Evolutionary conservation across 2,888 invertebrate genomes (phyloP).

Genomic region (Lepidochrysops patricia): DNA sequence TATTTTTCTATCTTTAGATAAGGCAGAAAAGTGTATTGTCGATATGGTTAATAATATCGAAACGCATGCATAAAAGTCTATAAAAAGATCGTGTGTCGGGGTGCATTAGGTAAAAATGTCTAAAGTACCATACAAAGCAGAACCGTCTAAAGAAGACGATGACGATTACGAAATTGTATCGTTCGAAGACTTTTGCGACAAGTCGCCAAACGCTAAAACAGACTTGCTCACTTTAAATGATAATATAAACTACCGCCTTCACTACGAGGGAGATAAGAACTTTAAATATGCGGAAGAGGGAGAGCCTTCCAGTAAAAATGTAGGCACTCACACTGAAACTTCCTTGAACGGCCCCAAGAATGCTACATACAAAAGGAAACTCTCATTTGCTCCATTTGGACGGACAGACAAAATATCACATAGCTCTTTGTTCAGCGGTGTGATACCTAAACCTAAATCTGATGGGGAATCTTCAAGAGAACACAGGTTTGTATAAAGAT

Average conservation of each 20-base stretch:
- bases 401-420: conserved; percentile 40
- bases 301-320: conserved; percentile 45
- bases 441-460: conserved; percentile 47
- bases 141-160: conserved; percentile 51
- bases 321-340: conserved; percentile 52
- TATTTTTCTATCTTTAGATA: neutral
- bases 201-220: conserved; percentile 64
- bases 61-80: conserved; percentile 7
- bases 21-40: neutral
- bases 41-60: neutral
- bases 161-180: conserved; percentile 72
- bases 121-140: conserved; percentile 62
- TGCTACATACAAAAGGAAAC: conserved; percentile 44
- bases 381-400: conserved; percentile 57
- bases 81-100: neutral
- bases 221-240: conserved; percentile 72
- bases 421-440: conserved; percentile 50
- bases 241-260: conserved; percentile 67
- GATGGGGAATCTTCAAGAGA: conserved; percentile 50
- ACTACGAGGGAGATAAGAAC: conserved; percentile 55
- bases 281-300: conserved; percentile 44
- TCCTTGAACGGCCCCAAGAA: conserved; percentile 53
- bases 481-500: conserved; percentile 41
- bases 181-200: conserved; percentile 76
- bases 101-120: conserved; percentile 42